phyloP scores from a whole-genome alignment of 2,113 vertebrate genomes.

The Microcebus murinus region DNA sequence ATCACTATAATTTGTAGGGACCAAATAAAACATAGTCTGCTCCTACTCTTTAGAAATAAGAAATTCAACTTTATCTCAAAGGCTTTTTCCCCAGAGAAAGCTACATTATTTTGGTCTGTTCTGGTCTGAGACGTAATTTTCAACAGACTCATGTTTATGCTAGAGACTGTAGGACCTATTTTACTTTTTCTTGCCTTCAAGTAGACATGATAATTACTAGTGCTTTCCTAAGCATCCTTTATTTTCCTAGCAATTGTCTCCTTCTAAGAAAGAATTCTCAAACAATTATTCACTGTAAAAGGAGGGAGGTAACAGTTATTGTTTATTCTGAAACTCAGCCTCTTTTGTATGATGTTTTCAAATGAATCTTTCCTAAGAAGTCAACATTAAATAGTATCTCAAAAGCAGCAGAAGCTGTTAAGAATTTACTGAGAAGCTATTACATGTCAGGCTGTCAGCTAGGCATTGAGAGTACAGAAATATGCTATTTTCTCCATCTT shows the following conservation, averaged over 20 bases:
- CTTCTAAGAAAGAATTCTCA: slow-evolving; percentile 27
- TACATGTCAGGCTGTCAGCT: neutral
- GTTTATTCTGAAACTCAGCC: neutral
- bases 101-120: neutral
- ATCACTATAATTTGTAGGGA: slow-evolving; percentile 44
- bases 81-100: neutral
- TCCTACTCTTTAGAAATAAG: slow-evolving; percentile 44
- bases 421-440: neutral
- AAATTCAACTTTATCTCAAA: slow-evolving; percentile 10
- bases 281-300: neutral
- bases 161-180: neutral
- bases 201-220: neutral
- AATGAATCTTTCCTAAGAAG: neutral
- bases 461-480: neutral
- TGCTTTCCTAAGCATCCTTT: neutral
- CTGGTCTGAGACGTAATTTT: neutral
- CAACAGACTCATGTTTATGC: neutral
- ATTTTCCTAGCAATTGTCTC: neutral
- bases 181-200: neutral
- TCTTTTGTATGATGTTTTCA: neutral
- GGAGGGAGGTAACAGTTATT: neutral
- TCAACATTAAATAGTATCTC: neutral
- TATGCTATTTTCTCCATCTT: neutral
- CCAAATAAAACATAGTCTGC: neutral
- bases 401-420: neutral